A percentile compares a stretch with the other conserved stretches of the same genome.
These are phyloP conservation scores for Aurelia sp. DNA, from an alignment of 30 jellyfish, hydroid and myxozoan species.

Conservation along the genomic window DNA sequence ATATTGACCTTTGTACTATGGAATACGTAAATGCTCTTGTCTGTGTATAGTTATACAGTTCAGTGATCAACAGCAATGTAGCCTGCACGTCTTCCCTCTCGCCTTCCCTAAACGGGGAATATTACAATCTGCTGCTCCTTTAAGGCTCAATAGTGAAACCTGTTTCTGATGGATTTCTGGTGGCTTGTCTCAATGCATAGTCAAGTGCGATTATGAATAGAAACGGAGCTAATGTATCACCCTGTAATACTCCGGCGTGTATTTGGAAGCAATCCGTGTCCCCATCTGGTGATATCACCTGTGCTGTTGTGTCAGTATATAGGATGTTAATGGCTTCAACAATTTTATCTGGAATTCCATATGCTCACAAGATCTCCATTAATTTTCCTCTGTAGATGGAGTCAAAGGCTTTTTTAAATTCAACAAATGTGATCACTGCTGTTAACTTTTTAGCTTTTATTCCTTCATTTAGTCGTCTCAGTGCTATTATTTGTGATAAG, in stretches of 20 bases:
- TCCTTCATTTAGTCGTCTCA: too few species aligned
- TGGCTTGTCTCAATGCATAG: constrained; percentile 40
- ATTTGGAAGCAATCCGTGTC: constrained; percentile 54
- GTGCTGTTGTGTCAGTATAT: constrained; percentile 26
- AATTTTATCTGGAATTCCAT: constrained; percentile 44
- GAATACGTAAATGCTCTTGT: too few species aligned
- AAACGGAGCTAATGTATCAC: constrained; percentile 53
- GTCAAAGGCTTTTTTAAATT: too few species aligned
- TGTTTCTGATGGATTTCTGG: not conserved
- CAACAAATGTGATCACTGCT: too few species aligned
- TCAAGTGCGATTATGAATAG: constrained; percentile 39
- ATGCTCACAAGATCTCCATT: constrained; percentile 29
- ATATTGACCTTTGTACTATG: too few species aligned
- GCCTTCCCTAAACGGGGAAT: too few species aligned
- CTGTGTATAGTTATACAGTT: too few species aligned
- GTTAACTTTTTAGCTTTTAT: too few species aligned
- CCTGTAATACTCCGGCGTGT: constrained; percentile 51
- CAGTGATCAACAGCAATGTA: too few species aligned
- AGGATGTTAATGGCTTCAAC: constrained; percentile 21
- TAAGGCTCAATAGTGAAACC: constrained; percentile 27
- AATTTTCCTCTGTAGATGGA: not conserved
- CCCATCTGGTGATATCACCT: constrained; percentile 63
- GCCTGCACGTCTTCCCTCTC: too few species aligned
- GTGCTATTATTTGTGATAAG: too few species aligned
- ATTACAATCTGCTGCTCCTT: constrained; percentile 14